Evolutionary conservation across 2,113 vertebrate species (phyloP), one percentile per base, ranked within the genome.

Genomic region (Meriones unguiculatus): DNA sequence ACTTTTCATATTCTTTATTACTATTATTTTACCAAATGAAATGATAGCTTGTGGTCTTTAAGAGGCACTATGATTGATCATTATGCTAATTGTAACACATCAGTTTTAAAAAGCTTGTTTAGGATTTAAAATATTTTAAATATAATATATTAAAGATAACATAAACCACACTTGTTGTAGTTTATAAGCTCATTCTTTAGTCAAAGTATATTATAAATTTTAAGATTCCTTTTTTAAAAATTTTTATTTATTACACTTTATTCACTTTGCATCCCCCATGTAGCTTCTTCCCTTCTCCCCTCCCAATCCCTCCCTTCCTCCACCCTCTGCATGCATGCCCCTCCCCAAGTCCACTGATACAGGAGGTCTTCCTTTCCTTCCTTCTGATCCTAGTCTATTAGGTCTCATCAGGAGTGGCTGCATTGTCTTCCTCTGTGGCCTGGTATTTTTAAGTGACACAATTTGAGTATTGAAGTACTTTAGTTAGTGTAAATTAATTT

Each of bases 121-220:
- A 90, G 93, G 46, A 69, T 12, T 62, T 72, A 84, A 13, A 94
- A 70, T 59, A 91, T 69, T 89, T 91, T n/a, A 86, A 93, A 65
- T 86, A 24, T 7, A 82, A 77, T 5, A 95, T 54, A 3, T 67
- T 62, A 76, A 92, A 54, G 57, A 85, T 75, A 85, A 93, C 59
- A 95, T 94, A 89, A 84, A 18, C 2, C 17, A 82, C 30, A 67
- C 75, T 85, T 94, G 85, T 89, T 95, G 30, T 80, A 59, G 17
- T 35, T 67, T 82, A 91, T 82, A 6, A 78, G 18, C 4, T 84
- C 2, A 59, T 2, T 77, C 30, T 92, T 82, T 81, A 78, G 28
- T 28, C 32, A 93, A 69, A 93, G 95, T 46, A 46, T 46, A 46
- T 46, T 46, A 4, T 46, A 5, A 5, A 5, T 46, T 46, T 46